These are phyloP conservation scores for Physella acuta DNA, from an alignment of 1,140 invertebrate genomes.

Conservation along the genomic window DNA sequence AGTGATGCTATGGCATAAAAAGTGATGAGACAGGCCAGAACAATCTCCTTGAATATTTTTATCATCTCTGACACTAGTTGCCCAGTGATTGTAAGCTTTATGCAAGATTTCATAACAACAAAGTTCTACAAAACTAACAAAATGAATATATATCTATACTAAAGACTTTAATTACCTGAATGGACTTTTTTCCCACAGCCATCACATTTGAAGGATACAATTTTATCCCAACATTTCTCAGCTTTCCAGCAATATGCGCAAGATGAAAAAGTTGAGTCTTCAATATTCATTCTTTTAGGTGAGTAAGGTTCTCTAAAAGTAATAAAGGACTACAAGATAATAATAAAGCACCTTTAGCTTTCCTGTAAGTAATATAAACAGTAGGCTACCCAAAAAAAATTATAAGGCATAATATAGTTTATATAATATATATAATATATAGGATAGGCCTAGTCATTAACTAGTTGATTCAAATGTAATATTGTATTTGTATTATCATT, in stretches of 20 bases:
- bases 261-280: background rate
- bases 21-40: background rate
- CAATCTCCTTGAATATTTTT: background rate
- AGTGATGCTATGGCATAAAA: background rate
- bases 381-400: background rate
- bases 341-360: too few species aligned
- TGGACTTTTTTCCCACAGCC: conserved; percentile 4
- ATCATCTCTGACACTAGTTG: background rate
- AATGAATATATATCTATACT: background rate
- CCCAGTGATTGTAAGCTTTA: background rate
- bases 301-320: background rate
- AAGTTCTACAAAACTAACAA: background rate
- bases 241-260: conserved; percentile 16
- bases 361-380: background rate
- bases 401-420: background rate
- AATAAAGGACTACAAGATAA: too few species aligned
- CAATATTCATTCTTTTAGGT: background rate
- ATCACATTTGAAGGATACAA: conserved; percentile 16
- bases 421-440: background rate
- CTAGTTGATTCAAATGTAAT: background rate
- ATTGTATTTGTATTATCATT: too few species aligned
- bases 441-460: background rate
- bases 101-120: background rate
- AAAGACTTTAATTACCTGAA: conserved; percentile 1
- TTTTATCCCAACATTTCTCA: conserved; percentile 1